Base-by-base conservation (phyloP, 1,140 invertebrate species). In the Trichonephila clavipes region DNA sequence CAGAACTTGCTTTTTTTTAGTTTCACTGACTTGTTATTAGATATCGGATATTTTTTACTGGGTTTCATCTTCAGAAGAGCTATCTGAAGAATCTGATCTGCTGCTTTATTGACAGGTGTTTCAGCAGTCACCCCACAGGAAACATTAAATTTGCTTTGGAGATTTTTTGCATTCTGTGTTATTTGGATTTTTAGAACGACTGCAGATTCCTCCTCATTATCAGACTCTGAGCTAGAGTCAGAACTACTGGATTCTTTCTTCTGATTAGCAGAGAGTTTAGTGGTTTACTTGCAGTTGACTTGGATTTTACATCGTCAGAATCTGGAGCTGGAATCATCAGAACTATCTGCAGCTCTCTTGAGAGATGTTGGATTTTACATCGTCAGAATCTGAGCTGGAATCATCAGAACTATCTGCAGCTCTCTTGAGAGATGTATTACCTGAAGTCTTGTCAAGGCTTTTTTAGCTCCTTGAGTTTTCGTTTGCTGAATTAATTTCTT, bases 381-480 rank as follows among this genome's bases (percentile, higher is more conserved):
- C 58, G 28, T 90, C 88, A 24, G 88, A 90, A 58, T 90, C 88
- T 12, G 88, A 90, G 51, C 64, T 72, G 24, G 88, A 90, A 82
- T 90, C 88, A 77, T 81, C 72, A 24, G 88, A 90, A 82, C 88
- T 81, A 28, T 82, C 51, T 34, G 24, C 72, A 28, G 66, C 10
- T 62, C 81, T 89, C 40, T 89, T 89, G 24, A 72, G 51, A 72
- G 66, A 44, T n/a, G 64, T 12, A 21, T 72, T 89, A 21, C 3
- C 12, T 64, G 72, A n/a, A 16, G 88, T 59, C 16, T 40, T 85
- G 21, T 12, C 24, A n/a, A 21, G 34, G 34, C 34, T n/a, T n/a
- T 40, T 1, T 40, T 40, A 40, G 34, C 34, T 40, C 34, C 34
- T n/a, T 40, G 40, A 82, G n/a, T 82, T 66, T 10, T 24, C 7